phyloP scores from a whole-genome alignment of 2,797 vertebrate species.

The Neoniphon sammara region DNA sequence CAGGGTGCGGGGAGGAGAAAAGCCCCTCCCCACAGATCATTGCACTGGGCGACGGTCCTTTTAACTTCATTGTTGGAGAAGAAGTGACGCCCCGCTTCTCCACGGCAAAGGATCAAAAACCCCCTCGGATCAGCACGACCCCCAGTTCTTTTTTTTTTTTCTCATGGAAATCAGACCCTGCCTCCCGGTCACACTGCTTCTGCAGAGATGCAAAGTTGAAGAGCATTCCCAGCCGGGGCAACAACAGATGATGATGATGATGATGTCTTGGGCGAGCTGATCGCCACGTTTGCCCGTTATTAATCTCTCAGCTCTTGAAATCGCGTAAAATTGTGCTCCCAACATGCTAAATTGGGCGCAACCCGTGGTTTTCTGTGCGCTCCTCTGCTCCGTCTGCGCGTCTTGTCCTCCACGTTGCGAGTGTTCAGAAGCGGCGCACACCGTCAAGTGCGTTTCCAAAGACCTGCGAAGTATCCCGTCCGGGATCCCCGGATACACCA shows the following conservation, averaged over 20 bases:
- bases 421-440: conserved; percentile 85
- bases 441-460: conserved; percentile 86
- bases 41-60: conserved; percentile 64
- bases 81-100: conserved; percentile 71
- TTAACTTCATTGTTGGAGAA: conserved; percentile 81
- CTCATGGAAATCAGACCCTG: conserved; percentile 77
- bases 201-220: conserved; percentile 70
- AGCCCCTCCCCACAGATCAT: conserved; percentile 76
- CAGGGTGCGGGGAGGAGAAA: conserved; percentile 35
- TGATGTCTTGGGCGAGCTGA: conserved; percentile 64
- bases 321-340: neutral
- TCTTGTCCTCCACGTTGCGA: conserved; percentile 82
- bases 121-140: conserved; percentile 60
- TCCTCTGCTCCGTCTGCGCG: conserved; percentile 67
- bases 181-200: conserved; percentile 69
- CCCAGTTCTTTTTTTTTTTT: conserved; percentile 58
- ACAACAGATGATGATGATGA: conserved; percentile 15
- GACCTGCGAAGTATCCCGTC: conserved; percentile 78
- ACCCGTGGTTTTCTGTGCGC: conserved; percentile 67
- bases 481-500: conserved; percentile 82
- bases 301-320: neutral
- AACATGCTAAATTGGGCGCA: conserved; percentile 68
- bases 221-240: conserved; percentile 62
- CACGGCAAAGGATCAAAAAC: conserved; percentile 71
- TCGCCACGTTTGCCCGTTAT: conserved; percentile 16